phyloP scores from a whole-genome alignment of 2,888 invertebrate species.

The Crepidodera aurea region DNA sequence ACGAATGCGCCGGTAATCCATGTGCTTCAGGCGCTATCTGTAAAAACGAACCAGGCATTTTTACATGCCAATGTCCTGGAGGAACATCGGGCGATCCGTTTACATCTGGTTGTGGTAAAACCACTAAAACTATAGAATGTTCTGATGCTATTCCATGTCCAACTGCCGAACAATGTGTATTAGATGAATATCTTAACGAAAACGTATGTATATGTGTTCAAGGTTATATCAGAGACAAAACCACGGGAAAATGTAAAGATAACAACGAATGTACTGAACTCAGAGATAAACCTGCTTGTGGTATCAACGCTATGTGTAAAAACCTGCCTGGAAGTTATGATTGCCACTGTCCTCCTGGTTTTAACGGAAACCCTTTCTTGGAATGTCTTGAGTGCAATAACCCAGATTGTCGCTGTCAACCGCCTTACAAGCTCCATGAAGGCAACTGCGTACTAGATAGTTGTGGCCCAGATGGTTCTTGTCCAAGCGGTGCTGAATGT shows the following conservation, averaged over 20 bases:
- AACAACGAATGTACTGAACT: constrained; percentile 84
- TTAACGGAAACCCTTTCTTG: constrained; percentile 89
- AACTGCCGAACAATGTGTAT: constrained; percentile 84
- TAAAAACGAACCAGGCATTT: constrained; percentile 86
- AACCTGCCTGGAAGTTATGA: constrained; percentile 93
- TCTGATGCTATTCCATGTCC: constrained; percentile 81
- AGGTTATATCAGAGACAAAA: constrained; percentile 81
- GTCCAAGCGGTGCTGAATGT: constrained; percentile 88
- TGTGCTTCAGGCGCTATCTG: constrained; percentile 89
- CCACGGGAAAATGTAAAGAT: constrained; percentile 81
- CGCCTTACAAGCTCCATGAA: constrained; percentile 84
- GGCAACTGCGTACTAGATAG: constrained; percentile 87
- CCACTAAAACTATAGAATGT: constrained; percentile 73
- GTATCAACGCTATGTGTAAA: constrained; percentile 88
- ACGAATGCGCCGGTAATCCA: constrained; percentile 85
- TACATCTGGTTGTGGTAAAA: constrained; percentile 75
- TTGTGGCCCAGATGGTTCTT: constrained; percentile 81
- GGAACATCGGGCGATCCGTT: constrained; percentile 84
- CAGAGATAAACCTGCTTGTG: constrained; percentile 81
- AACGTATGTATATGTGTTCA: constrained; percentile 90
- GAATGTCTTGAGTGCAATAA: constrained; percentile 81
- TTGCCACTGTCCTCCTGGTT: constrained; percentile 88
- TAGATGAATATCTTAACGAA: constrained; percentile 75
- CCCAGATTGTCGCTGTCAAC: constrained; percentile 85
- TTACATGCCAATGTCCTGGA: constrained; percentile 87